phyloP scores from a whole-genome alignment of 2,888 invertebrate genomes.

The Leucozona laternaria region DNA sequence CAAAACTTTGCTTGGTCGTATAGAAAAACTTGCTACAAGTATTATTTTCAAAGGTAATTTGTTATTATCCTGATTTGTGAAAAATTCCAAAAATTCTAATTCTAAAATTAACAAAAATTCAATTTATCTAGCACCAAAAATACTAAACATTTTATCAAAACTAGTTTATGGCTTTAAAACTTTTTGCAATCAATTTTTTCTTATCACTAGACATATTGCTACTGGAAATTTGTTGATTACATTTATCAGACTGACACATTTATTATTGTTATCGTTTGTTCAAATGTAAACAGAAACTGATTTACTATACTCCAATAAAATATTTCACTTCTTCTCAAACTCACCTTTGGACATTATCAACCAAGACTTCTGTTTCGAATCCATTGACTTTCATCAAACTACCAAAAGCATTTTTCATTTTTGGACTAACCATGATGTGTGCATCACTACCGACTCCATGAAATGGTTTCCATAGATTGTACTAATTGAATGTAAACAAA shows the following conservation, averaged over 20 bases:
- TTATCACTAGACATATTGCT: slow-evolving; percentile 13
- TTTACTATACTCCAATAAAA: slow-evolving; percentile 14
- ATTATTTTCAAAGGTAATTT: too few species aligned
- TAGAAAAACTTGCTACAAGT: too few species aligned
- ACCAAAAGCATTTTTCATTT: slow-evolving; percentile 83
- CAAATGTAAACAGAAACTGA: neutral
- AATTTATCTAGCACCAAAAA: neutral
- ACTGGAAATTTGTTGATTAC: neutral
- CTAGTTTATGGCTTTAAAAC: neutral
- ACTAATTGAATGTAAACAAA: slow-evolving; percentile 72
- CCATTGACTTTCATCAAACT: slow-evolving; percentile 82
- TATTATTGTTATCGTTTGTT: neutral
- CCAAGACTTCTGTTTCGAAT: slow-evolving; percentile 83
- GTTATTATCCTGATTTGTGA: too few species aligned
- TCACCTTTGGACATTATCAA: slow-evolving; percentile 87
- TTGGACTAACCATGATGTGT: slow-evolving; percentile 87
- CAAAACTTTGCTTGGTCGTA: too few species aligned
- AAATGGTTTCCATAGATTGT: slow-evolving; percentile 80
- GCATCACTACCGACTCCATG: slow-evolving; percentile 82
- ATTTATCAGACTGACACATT: slow-evolving; percentile 30
- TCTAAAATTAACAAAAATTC: neutral
- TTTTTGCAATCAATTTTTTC: neutral
- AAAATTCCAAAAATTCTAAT: neutral
- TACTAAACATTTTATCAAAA: neutral
- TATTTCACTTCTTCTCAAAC: neutral